These are phyloP conservation scores for Dasypus novemcinctus DNA, from an alignment of 2,113 vertebrate species.

Conservation along the genomic window DNA sequence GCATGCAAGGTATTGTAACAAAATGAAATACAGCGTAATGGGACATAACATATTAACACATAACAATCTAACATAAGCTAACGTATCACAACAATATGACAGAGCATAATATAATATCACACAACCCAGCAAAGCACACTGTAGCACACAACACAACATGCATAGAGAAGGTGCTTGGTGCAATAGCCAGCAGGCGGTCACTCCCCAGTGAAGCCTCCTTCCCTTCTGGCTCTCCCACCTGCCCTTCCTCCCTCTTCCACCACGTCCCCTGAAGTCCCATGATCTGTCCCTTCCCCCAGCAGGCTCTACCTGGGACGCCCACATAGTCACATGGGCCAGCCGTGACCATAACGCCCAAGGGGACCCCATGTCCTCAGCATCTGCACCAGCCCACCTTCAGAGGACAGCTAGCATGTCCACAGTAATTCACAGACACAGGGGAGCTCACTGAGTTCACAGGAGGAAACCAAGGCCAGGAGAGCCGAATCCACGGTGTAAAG, in stretches of 20 bases:
- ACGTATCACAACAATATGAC: no score
- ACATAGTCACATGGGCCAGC: not conserved
- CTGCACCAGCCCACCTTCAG: not conserved
- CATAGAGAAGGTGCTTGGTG: not conserved
- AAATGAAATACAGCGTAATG: not conserved
- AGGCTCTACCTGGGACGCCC: not conserved
- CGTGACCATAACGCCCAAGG: not conserved
- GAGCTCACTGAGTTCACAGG: not conserved
- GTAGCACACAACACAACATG: not conserved
- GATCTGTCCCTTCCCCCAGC: not conserved
- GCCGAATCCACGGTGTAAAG: not conserved
- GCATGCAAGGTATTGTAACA: not conserved
- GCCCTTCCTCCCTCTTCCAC: not conserved
- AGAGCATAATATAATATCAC: not conserved
- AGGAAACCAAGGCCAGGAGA: not conserved
- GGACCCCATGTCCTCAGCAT: not conserved
- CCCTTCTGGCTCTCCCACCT: rapidly evolving
- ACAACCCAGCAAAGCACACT: not conserved
- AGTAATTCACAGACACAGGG: not conserved
- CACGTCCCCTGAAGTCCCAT: not conserved
- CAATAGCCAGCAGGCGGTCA: rapidly evolving
- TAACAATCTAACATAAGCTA: not conserved
- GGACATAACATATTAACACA: no score
- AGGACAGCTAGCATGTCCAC: not conserved
- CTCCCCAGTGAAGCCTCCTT: not conserved